Evolutionary conservation across 2,888 invertebrate species (phyloP).

Genomic region (Ichneumoninae sp.): DNA sequence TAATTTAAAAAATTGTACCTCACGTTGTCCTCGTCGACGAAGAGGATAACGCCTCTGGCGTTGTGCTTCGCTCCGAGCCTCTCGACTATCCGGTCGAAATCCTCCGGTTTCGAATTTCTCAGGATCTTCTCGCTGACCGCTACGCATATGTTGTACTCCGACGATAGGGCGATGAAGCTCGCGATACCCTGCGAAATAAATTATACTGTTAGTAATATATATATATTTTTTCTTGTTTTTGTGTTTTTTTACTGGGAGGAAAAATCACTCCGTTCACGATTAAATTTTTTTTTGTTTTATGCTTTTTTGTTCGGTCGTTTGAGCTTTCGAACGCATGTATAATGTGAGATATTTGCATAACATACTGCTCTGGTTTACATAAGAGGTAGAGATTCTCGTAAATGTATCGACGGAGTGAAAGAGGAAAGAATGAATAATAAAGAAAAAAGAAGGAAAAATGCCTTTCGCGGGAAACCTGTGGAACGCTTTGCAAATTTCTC

Average conservation of each 20-base stretch:
- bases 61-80: conserved; percentile 86
- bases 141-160: conserved; percentile 85
- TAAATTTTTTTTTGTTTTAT: not conserved
- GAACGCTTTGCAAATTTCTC: conserved; percentile 43
- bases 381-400: not conserved
- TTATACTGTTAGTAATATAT: not conserved
- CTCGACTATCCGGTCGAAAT: conserved; percentile 87
- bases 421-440: not conserved
- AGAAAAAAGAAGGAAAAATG: conserved; percentile 34
- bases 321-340: not conserved
- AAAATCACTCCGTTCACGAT: not conserved
- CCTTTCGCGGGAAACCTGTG: conserved; percentile 1
- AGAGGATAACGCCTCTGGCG: conserved; percentile 89
- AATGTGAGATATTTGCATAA: not conserved
- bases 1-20: conserved; percentile 79
- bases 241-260: not conserved
- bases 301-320: not conserved
- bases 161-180: conserved; percentile 86
- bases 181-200: conserved; percentile 85
- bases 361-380: not conserved
- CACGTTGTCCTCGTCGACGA: conserved; percentile 90
- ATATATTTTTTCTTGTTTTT: not conserved
- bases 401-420: too few species aligned
- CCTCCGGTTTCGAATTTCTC: conserved; percentile 86
- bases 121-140: conserved; percentile 87